Evolutionary conservation across 1,140 invertebrate species (phyloP).

Genomic region (Nasonia vitripennis): DNA sequence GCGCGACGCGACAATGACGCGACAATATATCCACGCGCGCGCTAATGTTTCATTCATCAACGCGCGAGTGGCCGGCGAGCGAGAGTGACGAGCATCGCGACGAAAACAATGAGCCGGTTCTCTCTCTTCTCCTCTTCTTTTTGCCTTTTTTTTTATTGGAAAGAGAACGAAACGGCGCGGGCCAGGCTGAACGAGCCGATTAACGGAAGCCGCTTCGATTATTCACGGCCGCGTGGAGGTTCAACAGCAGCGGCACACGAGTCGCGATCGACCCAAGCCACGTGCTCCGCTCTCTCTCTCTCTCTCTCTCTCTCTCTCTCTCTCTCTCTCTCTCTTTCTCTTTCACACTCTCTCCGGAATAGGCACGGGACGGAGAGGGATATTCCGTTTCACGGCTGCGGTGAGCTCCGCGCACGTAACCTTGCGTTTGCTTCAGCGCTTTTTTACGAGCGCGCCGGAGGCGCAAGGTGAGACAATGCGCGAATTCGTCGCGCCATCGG

Average conservation of each 20-base stretch:
- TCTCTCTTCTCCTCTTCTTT: background rate
- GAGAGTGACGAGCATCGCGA: background rate
- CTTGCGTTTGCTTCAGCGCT: constrained; percentile 7
- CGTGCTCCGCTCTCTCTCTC: background rate
- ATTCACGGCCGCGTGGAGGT: constrained; percentile 17
- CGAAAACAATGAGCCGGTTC: background rate
- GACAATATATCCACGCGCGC: constrained; percentile 9
- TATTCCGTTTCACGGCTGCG: background rate
- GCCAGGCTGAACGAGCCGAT: background rate
- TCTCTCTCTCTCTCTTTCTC: constrained; percentile 21
- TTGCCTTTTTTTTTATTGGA: background rate
- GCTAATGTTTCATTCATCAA: constrained; percentile 46
- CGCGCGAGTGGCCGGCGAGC: background rate
- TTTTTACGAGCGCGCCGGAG: background rate
- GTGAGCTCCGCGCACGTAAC: constrained; percentile 9
- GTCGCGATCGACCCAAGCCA: background rate
- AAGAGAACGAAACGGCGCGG: too few species aligned
- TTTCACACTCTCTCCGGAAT: background rate
- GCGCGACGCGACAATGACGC: constrained; percentile 38
- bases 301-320: constrained; percentile 33
- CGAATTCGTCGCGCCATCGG: constrained; percentile 30
- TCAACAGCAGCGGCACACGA: background rate
- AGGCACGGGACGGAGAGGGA: constrained; percentile 6
- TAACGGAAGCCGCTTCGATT: constrained; percentile 27
- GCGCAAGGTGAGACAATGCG: constrained; percentile 27